These are phyloP conservation scores for Butastur rufipennis DNA, from an alignment of 2,113 vertebrate genomes.

Conservation along the genomic window DNA sequence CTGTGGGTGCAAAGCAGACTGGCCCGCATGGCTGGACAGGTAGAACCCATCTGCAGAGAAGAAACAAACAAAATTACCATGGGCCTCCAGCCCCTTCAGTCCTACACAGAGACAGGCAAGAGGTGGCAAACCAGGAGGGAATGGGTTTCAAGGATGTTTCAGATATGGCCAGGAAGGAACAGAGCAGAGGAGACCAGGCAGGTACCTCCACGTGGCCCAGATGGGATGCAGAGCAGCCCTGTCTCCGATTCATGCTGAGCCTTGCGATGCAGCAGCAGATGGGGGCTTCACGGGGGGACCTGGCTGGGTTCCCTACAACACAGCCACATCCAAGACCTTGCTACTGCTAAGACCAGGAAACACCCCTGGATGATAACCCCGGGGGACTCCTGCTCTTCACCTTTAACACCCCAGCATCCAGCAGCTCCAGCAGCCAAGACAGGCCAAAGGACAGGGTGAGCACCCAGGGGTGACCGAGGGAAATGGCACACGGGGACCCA, in stretches of 20 bases:
- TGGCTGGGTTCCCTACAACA: not conserved
- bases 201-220: not conserved
- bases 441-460: not conserved
- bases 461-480: fast-evolving
- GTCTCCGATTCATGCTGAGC: not conserved
- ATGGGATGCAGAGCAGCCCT: not conserved
- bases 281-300: not conserved
- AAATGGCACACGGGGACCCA: not conserved
- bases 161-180: not conserved
- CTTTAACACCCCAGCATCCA: not conserved
- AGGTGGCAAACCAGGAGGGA: not conserved
- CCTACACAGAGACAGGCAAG: not conserved
- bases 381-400: not conserved
- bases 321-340: not conserved
- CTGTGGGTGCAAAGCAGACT: conserved; percentile 79
- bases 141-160: fast-evolving
- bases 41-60: conserved; percentile 87
- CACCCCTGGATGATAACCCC: not conserved
- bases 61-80: not conserved
- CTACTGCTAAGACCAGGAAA: not conserved
- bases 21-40: conserved; percentile 76
- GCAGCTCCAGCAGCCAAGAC: not conserved
- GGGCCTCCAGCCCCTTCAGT: not conserved
- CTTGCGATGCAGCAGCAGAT: fast-evolving
- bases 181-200: not conserved